These are phyloP conservation scores for Norana najaformis DNA, from an alignment of 2,888 invertebrate genomes.

Conservation along the genomic window DNA sequence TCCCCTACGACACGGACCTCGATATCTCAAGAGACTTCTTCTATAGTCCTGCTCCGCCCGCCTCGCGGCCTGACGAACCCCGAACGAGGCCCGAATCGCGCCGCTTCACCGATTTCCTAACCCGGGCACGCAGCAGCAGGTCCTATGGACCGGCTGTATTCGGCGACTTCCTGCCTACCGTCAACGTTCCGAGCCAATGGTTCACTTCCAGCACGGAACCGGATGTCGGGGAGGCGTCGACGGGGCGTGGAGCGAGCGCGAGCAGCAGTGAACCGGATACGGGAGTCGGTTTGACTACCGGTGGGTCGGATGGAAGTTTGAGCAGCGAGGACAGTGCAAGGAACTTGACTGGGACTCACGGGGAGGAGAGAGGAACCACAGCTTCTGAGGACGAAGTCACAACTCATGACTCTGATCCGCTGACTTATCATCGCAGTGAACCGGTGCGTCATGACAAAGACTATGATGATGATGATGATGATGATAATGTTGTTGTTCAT, in stretches of 20 bases:
- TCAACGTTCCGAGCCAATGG: neutral
- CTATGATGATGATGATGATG: too few species aligned
- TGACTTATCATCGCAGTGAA: neutral
- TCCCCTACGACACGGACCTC: conserved; percentile 8
- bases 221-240: neutral
- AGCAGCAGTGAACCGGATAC: neutral
- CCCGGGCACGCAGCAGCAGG: neutral
- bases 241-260: neutral
- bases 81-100: neutral
- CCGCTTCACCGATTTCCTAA: neutral
- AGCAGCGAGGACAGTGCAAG: neutral
- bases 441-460: neutral
- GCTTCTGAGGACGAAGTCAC: neutral
- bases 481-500: neutral
- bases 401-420: neutral
- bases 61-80: neutral
- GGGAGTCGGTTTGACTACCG: neutral
- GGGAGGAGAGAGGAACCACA: neutral
- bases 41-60: neutral
- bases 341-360: neutral
- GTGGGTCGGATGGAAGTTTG: neutral
- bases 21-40: neutral
- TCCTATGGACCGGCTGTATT: neutral
- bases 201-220: neutral
- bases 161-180: neutral